Base-by-base conservation (phyloP, 2,797 vertebrate genomes). In the Sebastes baramenuke region DNA sequence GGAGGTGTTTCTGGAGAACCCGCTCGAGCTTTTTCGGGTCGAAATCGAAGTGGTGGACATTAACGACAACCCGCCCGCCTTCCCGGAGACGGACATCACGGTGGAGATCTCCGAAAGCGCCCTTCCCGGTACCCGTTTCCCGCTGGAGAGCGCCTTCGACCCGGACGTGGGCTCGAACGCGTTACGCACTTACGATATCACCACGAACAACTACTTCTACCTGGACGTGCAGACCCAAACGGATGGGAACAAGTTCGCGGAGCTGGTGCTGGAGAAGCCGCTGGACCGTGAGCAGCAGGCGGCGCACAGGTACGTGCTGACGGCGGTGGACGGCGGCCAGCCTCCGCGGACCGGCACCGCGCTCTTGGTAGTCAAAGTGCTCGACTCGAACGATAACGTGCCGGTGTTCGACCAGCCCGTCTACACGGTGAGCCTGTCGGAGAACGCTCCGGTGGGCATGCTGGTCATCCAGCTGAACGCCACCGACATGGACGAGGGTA, bases 61-160 rank as follows among this genome's bases (percentile, higher is more conserved):
- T 74, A 99, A 99, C 79, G 98, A 99, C 95, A 98, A 99, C 87
- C 96, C 98, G 0, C 98, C 98, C 32, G 94, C 95, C 88, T 99
- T 99, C 89, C 97, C 97, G 7, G 98, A 99, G 93, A 96, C 97
- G 2, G 98, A 99, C 93, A 96, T 99, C 81, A 98, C 97, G 0
- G 97, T 99, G 92, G 98, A 99, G 94, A 99, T 99, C 92, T 99
- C 98, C 0, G 98, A 99, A 90, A 99, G 98, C 92, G 98, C 98
- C 67, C 97, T 96, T 11, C 97, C 97, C 4, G 98, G 98, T 14
- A 99, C 98, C 78, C 98, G 98, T 72, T 97, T 99, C 91, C 98
- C 98, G 0, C 90, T 99, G 93, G 98, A 99, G 94, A 98, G 98
- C 94, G 98, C 98, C 1, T 98, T 97, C 92, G 98, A 99, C 88